These are phyloP conservation scores for Nineta flava DNA, from an alignment of 2,888 invertebrate species.

Conservation along the genomic window DNA sequence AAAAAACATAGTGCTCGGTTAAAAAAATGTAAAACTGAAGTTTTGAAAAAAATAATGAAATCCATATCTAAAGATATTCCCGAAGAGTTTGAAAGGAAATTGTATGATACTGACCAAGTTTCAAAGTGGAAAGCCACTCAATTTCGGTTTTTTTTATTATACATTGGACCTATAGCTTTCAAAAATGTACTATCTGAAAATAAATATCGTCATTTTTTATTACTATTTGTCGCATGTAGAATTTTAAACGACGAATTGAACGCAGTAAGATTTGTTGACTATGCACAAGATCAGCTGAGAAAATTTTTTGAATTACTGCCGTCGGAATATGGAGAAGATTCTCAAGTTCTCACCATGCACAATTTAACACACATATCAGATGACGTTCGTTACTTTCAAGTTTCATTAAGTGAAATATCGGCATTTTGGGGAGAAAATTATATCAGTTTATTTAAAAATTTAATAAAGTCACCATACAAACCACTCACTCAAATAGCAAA, in stretches of 20 bases:
- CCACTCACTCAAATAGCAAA: constrained; percentile 11
- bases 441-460: constrained; percentile 11
- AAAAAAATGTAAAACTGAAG: background rate
- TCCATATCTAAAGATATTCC: constrained; percentile 3
- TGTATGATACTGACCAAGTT: constrained; percentile 1
- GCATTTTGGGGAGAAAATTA: constrained; percentile 13
- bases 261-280: constrained; percentile 8
- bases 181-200: background rate
- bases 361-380: constrained; percentile 12
- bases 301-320: constrained; percentile 11
- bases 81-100: constrained; percentile 2
- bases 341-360: constrained; percentile 12
- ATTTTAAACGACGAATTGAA: constrained; percentile 3
- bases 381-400: constrained; percentile 10
- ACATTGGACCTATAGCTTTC: constrained; percentile 2
- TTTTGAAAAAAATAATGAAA: constrained; percentile 2
- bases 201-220: constrained; percentile 7
- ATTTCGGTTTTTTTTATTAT: too few species aligned
- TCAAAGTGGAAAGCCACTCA: constrained; percentile 5
- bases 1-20: constrained; percentile 3
- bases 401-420: constrained; percentile 10
- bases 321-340: constrained; percentile 11
- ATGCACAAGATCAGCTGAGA: constrained; percentile 9
- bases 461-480: constrained; percentile 8
- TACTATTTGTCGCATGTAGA: constrained; percentile 6